phyloP scores from a whole-genome alignment of 1,140 invertebrate species.

The Thaumatotibia leucotreta region DNA sequence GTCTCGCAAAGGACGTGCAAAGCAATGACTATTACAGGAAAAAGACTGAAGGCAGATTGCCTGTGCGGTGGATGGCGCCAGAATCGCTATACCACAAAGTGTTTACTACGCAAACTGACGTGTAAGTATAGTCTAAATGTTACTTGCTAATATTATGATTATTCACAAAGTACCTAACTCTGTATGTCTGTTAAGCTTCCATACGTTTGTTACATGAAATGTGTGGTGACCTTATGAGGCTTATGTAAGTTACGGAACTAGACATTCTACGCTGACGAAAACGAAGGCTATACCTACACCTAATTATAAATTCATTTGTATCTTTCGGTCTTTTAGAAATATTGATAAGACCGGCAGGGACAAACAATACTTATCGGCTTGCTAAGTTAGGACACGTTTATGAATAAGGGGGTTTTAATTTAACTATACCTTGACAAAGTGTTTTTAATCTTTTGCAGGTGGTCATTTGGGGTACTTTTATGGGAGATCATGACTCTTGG shows the following conservation, averaged over 20 bases:
- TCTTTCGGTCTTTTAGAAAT: background rate
- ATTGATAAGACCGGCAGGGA: no score
- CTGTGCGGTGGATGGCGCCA: slow-evolving; percentile 99
- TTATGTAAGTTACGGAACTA: no score
- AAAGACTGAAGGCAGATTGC: slow-evolving; percentile 94
- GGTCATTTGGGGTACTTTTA: slow-evolving; percentile 94
- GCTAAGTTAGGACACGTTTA: no score
- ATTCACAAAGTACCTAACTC: no score
- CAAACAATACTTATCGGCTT: no score
- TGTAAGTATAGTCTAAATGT: slow-evolving; percentile 80
- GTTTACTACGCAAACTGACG: slow-evolving; percentile 97
- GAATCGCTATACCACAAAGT: slow-evolving; percentile 96
- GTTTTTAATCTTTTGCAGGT: slow-evolving; percentile 72
- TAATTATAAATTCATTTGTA: no score
- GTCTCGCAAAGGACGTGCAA: slow-evolving; percentile 95
- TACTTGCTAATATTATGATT: background rate
- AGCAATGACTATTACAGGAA: slow-evolving; percentile 98
- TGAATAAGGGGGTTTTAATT: no score
- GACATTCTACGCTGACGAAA: no score
- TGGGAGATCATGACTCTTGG: slow-evolving; percentile 98
- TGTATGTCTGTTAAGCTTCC: no score
- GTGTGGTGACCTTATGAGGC: no score
- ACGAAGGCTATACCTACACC: no score
- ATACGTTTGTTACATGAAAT: no score
- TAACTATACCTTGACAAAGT: background rate